Evolutionary conservation across 2,113 vertebrate species (phyloP).

Genomic region (Jacana jacana): DNA sequence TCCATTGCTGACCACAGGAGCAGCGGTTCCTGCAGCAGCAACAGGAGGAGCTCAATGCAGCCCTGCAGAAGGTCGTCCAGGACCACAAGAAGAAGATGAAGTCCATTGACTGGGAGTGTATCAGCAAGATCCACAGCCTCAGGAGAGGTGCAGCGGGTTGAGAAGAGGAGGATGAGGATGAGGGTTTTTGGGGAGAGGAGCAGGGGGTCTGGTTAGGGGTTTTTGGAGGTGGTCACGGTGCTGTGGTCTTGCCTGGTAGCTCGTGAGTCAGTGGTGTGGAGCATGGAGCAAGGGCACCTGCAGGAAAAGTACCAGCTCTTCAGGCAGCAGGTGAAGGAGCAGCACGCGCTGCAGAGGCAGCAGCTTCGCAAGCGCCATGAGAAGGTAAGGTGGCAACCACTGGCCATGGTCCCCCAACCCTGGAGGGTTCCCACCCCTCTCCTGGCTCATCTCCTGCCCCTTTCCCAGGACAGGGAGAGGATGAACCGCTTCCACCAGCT

Average conservation of each 20-base stretch:
- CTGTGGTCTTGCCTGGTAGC: background rate
- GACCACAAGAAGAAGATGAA: constrained; percentile 74
- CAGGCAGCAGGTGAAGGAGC: constrained; percentile 76
- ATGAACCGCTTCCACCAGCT: constrained; percentile 67
- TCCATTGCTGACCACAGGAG: background rate
- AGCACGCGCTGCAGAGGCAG: constrained; percentile 66
- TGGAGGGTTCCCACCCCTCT: accelerated
- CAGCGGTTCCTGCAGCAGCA: constrained; percentile 69
- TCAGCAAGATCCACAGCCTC: constrained; percentile 69
- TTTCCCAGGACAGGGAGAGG: constrained; percentile 68
- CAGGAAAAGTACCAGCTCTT: constrained; percentile 78
- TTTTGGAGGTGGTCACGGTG: background rate
- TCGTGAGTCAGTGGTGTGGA: constrained; percentile 72
- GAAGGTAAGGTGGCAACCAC: constrained; percentile 48
- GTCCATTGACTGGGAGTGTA: constrained; percentile 68
- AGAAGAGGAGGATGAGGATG: background rate
- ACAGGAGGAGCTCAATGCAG: constrained; percentile 71
- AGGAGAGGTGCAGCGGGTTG: constrained; percentile 39
- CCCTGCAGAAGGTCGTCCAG: constrained; percentile 69
- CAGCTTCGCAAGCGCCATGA: constrained; percentile 72
- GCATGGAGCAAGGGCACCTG: constrained; percentile 73
- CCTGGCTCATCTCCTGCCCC: background rate
- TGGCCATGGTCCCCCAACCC: accelerated
- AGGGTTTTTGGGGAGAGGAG: no score
- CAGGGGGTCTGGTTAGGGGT: background rate